Evolutionary conservation across 1,140 invertebrate genomes (phyloP).

Genomic region (Platyura marginata): DNA sequence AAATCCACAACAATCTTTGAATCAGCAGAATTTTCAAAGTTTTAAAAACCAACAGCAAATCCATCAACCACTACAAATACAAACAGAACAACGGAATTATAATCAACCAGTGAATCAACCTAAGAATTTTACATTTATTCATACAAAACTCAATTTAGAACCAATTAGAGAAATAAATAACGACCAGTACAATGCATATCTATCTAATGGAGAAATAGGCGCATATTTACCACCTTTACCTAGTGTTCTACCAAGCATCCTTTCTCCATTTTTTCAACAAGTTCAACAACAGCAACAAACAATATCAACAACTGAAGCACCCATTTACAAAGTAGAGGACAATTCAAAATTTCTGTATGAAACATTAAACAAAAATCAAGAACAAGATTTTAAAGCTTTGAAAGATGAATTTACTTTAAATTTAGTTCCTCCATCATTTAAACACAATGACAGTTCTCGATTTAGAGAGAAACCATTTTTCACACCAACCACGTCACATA

Average conservation of each 20-base stretch:
- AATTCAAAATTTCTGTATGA: neutral
- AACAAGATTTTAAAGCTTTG: neutral
- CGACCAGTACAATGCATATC: neutral
- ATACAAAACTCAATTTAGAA: too few relatives aligned
- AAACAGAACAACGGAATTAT: neutral
- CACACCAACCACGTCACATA: neutral
- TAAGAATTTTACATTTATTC: too few relatives aligned
- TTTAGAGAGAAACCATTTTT: neutral
- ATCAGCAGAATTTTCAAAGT: neutral
- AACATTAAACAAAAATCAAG: neutral
- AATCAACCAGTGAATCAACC: neutral
- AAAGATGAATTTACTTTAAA: conserved; percentile 2
- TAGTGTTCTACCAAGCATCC: neutral
- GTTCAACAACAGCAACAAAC: conserved; percentile 1
- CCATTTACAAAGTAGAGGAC: neutral
- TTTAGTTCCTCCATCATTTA: conserved; percentile 4
- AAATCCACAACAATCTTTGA: neutral
- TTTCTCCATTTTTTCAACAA: conserved; percentile 1
- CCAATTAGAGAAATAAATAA: too few relatives aligned
- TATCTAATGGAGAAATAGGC: neutral
- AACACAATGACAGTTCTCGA: neutral
- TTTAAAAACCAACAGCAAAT: neutral
- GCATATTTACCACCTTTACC: neutral
- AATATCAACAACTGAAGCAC: neutral
- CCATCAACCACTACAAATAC: neutral